phyloP scores from a whole-genome alignment of 2,113 vertebrate genomes.

The Calidris pygmaea region DNA sequence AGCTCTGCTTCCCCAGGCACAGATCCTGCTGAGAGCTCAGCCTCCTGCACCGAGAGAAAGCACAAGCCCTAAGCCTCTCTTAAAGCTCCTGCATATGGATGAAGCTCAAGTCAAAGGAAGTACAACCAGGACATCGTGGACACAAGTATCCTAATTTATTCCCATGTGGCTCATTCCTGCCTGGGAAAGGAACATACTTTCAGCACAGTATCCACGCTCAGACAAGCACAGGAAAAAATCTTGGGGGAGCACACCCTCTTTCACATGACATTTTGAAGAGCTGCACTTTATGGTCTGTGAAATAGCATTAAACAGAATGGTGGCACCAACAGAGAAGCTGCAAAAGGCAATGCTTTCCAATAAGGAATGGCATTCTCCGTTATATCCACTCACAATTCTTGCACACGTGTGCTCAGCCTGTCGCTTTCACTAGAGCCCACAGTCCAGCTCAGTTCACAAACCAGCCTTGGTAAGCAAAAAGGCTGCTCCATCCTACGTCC shows the following conservation, averaged over 20 bases:
- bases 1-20: background rate
- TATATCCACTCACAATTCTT: background rate
- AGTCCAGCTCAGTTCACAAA: background rate
- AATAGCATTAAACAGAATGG: background rate
- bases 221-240: background rate
- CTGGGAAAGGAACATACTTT: background rate
- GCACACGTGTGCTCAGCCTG: background rate
- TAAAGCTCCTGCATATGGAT: background rate
- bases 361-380: background rate
- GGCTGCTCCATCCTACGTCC: background rate
- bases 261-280: background rate
- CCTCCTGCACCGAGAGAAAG: background rate
- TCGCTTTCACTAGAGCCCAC: background rate
- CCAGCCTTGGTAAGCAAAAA: constrained; percentile 15
- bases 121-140: background rate
- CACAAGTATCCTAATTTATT: background rate
- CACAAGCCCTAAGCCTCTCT: background rate
- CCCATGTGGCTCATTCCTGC: background rate
- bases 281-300: background rate
- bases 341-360: background rate
- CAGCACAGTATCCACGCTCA: background rate
- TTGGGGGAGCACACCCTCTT: background rate
- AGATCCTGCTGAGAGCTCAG: background rate
- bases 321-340: background rate
- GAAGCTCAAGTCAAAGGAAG: constrained; percentile 5